These are phyloP conservation scores for Apodemia zela DNA, from an alignment of 2,888 invertebrate species.

Conservation along the genomic window DNA sequence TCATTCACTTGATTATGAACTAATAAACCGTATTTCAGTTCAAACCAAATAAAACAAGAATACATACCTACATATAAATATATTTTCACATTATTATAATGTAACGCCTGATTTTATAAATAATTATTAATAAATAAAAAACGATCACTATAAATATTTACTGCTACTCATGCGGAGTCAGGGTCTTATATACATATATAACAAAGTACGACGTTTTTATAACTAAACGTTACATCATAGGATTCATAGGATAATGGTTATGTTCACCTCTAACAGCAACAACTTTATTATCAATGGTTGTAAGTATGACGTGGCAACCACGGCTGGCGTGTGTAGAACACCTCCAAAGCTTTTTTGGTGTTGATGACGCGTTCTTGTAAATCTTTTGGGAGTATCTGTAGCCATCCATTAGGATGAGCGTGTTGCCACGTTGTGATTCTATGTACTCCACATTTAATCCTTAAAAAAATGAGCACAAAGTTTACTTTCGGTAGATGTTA, in stretches of 20 bases:
- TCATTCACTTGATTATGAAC: too few species aligned
- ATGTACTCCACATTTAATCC: constrained; percentile 22
- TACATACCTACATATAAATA: too few species aligned
- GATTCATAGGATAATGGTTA: constrained; percentile 13
- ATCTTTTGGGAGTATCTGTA: constrained; percentile 36
- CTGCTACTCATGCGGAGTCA: too few species aligned
- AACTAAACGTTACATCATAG: constrained; percentile 1
- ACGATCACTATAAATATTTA: too few species aligned
- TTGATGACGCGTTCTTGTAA: constrained; percentile 15
- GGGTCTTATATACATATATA: too few species aligned
- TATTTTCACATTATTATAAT: too few species aligned
- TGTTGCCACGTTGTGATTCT: constrained; percentile 33
- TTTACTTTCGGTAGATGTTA: too few species aligned
- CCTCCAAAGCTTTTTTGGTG: constrained; percentile 33
- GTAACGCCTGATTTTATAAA: too few species aligned
- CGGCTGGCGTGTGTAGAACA: constrained; percentile 37
- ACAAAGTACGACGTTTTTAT: neutral
- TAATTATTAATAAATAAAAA: too few species aligned
- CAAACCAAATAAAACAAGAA: too few species aligned
- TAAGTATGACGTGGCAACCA: constrained; percentile 16
- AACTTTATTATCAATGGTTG: neutral
- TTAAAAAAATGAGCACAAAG: neutral
- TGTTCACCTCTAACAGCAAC: constrained; percentile 7
- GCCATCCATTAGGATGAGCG: constrained; percentile 31
- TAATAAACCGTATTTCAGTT: too few species aligned